phyloP scores from a whole-genome alignment of 2,888 invertebrate species.

The Philopedon plagiatum region DNA sequence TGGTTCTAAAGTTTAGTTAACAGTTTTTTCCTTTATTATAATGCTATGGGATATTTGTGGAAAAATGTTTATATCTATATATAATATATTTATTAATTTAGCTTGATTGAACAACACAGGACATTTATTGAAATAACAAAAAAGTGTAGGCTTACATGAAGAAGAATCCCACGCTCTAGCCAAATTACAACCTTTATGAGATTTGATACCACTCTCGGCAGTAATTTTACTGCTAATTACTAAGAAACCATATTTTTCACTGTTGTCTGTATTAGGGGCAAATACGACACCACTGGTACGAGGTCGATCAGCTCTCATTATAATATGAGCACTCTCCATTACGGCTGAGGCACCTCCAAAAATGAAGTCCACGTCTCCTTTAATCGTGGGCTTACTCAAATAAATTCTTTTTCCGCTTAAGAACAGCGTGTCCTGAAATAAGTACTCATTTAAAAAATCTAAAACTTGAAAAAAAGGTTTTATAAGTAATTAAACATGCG shows the following conservation, averaged over 20 bases:
- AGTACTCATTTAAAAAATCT: too few species aligned
- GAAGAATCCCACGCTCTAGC: conserved; percentile 37
- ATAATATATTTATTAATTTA: too few species aligned
- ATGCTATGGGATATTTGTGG: too few species aligned
- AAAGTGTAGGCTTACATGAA: conserved; percentile 20
- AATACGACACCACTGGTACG: conserved; percentile 17
- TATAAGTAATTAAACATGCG: too few species aligned
- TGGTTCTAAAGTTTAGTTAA: too few species aligned
- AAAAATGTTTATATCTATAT: too few species aligned
- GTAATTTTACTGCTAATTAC: too few species aligned
- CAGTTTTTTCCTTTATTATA: too few species aligned
- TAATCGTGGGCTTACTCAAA: conserved; percentile 23
- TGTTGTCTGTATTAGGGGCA: conserved; percentile 31
- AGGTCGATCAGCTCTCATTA: conserved; percentile 27
- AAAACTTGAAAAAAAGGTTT: too few species aligned
- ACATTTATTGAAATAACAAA: too few species aligned
- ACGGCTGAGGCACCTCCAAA: conserved; percentile 32
- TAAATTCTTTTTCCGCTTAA: conserved; percentile 16
- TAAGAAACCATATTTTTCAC: conserved; percentile 26
- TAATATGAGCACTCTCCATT: conserved; percentile 21
- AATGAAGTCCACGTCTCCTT: conserved; percentile 42
- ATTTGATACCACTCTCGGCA: conserved; percentile 13
- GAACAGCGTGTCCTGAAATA: conserved; percentile 34
- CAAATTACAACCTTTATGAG: conserved; percentile 3
- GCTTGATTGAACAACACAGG: too few species aligned